A percentile compares a stretch with the other conserved stretches of the same genome.
Evolutionary conservation across 2,797 vertebrate species (phyloP).

Genomic region (Ataeniobius toweri): DNA sequence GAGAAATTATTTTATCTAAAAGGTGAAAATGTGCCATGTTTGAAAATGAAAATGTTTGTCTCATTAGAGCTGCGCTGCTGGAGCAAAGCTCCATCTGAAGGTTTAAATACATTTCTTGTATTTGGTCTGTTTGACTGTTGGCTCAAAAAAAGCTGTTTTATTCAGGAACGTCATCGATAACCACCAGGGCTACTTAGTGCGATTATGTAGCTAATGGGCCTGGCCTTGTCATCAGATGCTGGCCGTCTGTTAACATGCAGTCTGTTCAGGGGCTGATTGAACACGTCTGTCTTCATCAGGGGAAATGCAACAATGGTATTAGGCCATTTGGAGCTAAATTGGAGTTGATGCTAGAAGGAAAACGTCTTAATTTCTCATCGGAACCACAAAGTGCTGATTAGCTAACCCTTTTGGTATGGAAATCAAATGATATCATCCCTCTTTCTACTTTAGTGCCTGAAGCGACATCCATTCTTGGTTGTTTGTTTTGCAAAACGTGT

Average conservation of each 20-base stretch:
- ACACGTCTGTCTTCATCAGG: constrained; percentile 73
- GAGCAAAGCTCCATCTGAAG: constrained; percentile 21
- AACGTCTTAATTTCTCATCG: constrained; percentile 53
- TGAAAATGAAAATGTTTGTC: neutral
- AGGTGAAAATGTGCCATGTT: too few relatives aligned
- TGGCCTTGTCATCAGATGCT: constrained; percentile 73
- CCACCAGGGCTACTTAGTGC: constrained; percentile 56
- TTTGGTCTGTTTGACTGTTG: constrained; percentile 41
- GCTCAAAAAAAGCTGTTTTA: constrained; percentile 37
- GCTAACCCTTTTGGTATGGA: constrained; percentile 31
- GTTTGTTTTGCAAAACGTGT: constrained; percentile 27
- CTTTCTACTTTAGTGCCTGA: constrained; percentile 24
- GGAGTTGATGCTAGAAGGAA: constrained; percentile 45
- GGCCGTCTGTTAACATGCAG: constrained; percentile 71
- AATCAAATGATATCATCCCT: constrained; percentile 32
- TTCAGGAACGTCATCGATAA: constrained; percentile 56
- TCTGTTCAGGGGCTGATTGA: constrained; percentile 71
- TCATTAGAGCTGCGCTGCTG: neutral
- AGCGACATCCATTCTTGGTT: constrained; percentile 5
- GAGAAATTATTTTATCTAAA: too few relatives aligned
- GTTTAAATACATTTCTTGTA: constrained; percentile 43
- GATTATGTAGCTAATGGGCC: constrained; percentile 76
- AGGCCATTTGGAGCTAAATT: constrained; percentile 55
- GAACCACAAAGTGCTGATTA: constrained; percentile 51
- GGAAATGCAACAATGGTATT: constrained; percentile 63